phyloP scores from a whole-genome alignment of 2,113 vertebrate species.

The Carlito syrichta region DNA sequence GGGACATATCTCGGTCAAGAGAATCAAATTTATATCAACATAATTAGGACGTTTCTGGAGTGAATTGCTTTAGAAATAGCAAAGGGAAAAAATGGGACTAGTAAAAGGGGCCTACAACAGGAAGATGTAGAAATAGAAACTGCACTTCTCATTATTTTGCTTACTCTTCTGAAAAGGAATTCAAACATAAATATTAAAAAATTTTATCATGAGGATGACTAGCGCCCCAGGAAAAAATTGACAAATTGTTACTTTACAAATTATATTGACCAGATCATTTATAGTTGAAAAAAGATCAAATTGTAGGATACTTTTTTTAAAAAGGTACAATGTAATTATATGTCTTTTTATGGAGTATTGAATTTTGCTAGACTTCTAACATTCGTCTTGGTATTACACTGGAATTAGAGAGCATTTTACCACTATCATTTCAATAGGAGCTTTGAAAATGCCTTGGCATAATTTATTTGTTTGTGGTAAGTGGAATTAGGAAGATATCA shows the following conservation, averaged over 20 bases:
- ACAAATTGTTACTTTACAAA: constrained; percentile 1
- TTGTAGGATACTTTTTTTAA: constrained; percentile 7
- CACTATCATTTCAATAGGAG: constrained; percentile 68
- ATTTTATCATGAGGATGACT: too few species aligned
- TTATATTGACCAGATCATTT: neutral
- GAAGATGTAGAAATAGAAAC: neutral
- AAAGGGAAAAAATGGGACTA: neutral
- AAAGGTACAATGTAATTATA: constrained; percentile 36
- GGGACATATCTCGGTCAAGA: neutral
- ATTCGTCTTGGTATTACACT: constrained; percentile 64
- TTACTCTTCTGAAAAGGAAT: constrained; percentile 37
- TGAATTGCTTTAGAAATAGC: constrained; percentile 8
- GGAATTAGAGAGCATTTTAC: constrained; percentile 71
- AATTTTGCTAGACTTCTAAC: constrained; percentile 61
- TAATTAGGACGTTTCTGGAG: constrained; percentile 35
- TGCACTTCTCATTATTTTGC: neutral
- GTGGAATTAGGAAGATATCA: constrained; percentile 59
- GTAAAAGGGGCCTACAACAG: neutral
- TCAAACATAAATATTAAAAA: constrained; percentile 20
- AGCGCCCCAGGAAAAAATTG: too few species aligned
- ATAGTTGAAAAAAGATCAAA: constrained; percentile 9
- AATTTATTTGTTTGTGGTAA: constrained; percentile 63
- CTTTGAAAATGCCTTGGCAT: constrained; percentile 72
- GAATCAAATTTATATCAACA: neutral
- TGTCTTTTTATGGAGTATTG: constrained; percentile 62